Base-by-base conservation (phyloP, 2,113 vertebrate genomes). In the Natator depressus region DNA sequence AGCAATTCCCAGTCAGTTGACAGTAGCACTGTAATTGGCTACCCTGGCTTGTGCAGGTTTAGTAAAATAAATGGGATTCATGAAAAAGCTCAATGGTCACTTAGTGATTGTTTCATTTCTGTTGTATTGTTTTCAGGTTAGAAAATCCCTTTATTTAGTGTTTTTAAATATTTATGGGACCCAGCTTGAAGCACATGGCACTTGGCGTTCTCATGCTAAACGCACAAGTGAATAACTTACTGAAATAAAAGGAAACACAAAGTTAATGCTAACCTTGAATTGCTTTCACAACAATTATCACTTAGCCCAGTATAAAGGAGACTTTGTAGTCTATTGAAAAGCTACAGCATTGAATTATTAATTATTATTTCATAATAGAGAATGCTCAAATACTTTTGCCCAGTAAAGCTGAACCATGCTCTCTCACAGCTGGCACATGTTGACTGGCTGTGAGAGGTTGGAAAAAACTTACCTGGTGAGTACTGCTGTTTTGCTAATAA, bases 41-140 rank as follows among this genome's bases (percentile, higher is more conserved):
- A 29, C 94, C 91, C 31, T 3, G 91, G 88, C 87, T 88, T 85
- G 51, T 46, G 85, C 51, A 0, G 4, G 31, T 46, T 95, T 96
- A 94, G 94, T 94, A 96, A 93, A 91, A 91, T 57, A 13, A 97
- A 96, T 94, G 90, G 94, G 76, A 87, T 88, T 96, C 82, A 29
- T 46, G 88, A 89, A 80, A 95, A 95, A 91, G 85, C 82, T 2
- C 93, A 4, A 53, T 97, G 96, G 93, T 97, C 96, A 96, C 93
- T 96, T 96, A 82, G 92, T 92, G 95, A 96, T 97, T 95, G 95
- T 96, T 96, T 96, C 87, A 93, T 96, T 96, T 84, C 96, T 95
- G 89, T 85, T 87, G 94, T 1, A 0, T 62, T 84, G 12, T 47
- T 85, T 96, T 97, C 84, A 47, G 91, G 94, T 90, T 83, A 92